Percentiles rank a stretch among this genome's conserved stretches.
Conservation (phyloP, 2,888 invertebrate species). For the Microplitis deprimator region DNA sequence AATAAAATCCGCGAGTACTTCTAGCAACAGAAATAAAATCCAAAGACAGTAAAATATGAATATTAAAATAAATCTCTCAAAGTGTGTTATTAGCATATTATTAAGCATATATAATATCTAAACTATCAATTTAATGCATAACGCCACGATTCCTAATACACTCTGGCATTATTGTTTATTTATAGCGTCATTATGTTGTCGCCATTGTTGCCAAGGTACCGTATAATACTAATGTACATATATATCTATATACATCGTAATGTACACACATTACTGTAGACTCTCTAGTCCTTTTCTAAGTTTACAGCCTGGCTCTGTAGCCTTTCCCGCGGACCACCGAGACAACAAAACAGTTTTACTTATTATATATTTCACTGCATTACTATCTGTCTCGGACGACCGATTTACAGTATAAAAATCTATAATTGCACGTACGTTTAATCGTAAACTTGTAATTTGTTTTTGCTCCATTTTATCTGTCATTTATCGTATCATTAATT, state of each 20-base stretch:
- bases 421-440: not conserved
- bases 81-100: not conserved
- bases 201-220: slow-evolving; percentile 55
- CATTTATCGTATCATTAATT: not conserved
- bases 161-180: slow-evolving; percentile 66
- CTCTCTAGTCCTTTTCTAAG: not conserved
- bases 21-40: not conserved
- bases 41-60: not conserved
- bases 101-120: not conserved
- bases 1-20: not conserved
- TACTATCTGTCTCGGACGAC: not conserved
- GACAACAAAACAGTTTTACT: not conserved
- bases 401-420: not conserved
- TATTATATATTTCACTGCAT: not conserved
- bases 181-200: slow-evolving; percentile 67
- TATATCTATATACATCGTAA: not conserved
- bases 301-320: not conserved
- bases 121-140: not conserved
- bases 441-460: not conserved
- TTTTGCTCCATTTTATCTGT: not conserved
- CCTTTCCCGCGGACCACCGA: not conserved
- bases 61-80: not conserved
- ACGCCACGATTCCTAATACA: slow-evolving; percentile 41
- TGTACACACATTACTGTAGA: not conserved
- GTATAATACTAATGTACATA: not conserved